Evolutionary conservation across 2,113 vertebrate species (phyloP).

Genomic region (Acrocephalus arundinaceus): DNA sequence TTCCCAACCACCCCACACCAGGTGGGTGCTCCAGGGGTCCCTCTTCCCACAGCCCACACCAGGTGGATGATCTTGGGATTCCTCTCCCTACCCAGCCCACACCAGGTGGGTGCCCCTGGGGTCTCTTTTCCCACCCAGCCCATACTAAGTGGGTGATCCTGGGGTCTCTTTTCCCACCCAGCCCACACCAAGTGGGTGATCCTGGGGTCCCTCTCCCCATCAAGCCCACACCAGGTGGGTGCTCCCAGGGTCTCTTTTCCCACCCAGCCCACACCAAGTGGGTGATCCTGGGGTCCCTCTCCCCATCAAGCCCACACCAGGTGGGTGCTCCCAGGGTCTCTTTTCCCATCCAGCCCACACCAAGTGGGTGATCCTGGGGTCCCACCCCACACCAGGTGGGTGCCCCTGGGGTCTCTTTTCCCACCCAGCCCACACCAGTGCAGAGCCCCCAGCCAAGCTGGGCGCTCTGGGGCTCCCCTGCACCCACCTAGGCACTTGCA

Average conservation of each 20-base stretch:
- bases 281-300: background rate
- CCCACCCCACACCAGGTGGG: too few species aligned
- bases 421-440: background rate
- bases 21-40: too few species aligned
- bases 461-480: rapidly evolving
- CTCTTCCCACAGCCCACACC: too few species aligned
- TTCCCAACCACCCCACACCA: background rate
- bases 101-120: rapidly evolving
- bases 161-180: too few species aligned
- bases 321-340: rapidly evolving
- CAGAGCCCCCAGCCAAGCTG: rapidly evolving
- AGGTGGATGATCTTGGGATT: too few species aligned
- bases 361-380: too few species aligned
- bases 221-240: too few species aligned
- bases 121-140: too few species aligned
- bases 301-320: background rate
- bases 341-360: background rate
- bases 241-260: too few species aligned
- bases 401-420: background rate
- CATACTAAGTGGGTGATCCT: too few species aligned
- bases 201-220: rapidly evolving
- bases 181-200: background rate
- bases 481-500: background rate
- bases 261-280: too few species aligned
- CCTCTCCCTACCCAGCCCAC: background rate